A percentile compares a stretch with the other conserved stretches of the same genome.
Evolutionary conservation across 1,140 invertebrate genomes (phyloP).

Genomic region (Drosophila mayri): DNA sequence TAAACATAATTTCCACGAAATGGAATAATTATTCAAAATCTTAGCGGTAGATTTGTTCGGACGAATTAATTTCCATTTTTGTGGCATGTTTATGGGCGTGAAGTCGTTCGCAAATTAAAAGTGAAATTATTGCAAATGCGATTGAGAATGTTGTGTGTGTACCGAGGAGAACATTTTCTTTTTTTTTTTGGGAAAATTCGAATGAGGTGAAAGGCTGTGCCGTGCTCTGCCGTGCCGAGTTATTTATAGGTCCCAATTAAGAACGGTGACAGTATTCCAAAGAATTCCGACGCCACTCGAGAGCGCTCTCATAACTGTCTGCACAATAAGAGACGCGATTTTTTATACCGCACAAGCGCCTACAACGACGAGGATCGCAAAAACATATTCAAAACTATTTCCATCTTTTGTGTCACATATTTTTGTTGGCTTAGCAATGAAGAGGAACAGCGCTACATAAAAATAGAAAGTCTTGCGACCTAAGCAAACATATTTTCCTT

Average conservation of each 20-base stretch:
- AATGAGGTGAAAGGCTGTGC: slow-evolving; percentile 3
- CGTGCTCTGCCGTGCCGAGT: slow-evolving; percentile 16
- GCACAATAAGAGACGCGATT: slow-evolving; percentile 26
- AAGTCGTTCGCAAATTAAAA: slow-evolving; percentile 38
- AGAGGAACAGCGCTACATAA: slow-evolving; percentile 9
- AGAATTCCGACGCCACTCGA: slow-evolving; percentile 44
- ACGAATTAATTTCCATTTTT: slow-evolving; percentile 22
- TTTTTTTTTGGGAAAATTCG: slow-evolving; percentile 15
- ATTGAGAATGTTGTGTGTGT: slow-evolving; percentile 25
- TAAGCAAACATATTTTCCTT: slow-evolving; percentile 1
- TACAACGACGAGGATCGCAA: slow-evolving; percentile 20
- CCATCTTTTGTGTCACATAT: slow-evolving; percentile 54
- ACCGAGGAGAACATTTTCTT: slow-evolving; percentile 12
- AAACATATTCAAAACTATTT: slow-evolving; percentile 45
- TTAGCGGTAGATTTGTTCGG: slow-evolving; percentile 8
- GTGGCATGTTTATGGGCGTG: slow-evolving; percentile 22
- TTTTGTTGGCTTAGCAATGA: slow-evolving; percentile 39
- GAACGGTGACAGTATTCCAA: slow-evolving; percentile 71
- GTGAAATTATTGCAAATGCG: slow-evolving; percentile 30
- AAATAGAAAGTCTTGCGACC: slow-evolving; percentile 31
- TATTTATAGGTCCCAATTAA: slow-evolving; percentile 51
- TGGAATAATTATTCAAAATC: slow-evolving; percentile 15
- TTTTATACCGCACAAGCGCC: slow-evolving; percentile 30
- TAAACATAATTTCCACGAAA: slow-evolving; percentile 11
- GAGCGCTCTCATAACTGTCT: slow-evolving; percentile 56